Evolutionary conservation across 2,888 invertebrate species (phyloP).

Genomic region (Spilosoma lubricipeda): DNA sequence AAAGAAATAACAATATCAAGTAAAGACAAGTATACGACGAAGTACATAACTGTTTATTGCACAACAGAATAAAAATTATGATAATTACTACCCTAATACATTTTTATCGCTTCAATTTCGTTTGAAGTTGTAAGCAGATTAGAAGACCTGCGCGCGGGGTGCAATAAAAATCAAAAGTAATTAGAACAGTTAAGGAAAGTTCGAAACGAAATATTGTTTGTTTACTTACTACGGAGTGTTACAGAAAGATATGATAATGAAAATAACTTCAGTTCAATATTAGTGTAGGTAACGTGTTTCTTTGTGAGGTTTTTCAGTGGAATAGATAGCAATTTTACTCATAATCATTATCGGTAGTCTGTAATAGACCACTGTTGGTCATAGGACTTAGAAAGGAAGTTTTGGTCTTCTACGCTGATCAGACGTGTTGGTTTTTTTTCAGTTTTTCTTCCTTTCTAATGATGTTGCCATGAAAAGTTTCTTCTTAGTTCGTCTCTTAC

Average conservation of each 20-base stretch:
- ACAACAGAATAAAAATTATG: constrained; percentile 5
- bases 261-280: no score
- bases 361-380: no score
- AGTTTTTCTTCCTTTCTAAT: no score
- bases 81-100: constrained; percentile 21
- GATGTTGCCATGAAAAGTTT: no score
- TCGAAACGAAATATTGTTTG: neutral
- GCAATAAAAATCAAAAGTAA: constrained; percentile 49
- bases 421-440: no score
- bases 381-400: no score
- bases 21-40: neutral
- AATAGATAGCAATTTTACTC: no score
- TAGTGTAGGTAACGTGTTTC: no score
- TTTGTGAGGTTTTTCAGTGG: no score
- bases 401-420: no score
- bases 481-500: no score
- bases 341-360: no score
- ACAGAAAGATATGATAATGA: neutral
- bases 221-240: neutral
- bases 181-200: constrained; percentile 36
- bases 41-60: neutral
- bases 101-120: constrained; percentile 14
- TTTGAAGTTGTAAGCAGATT: constrained; percentile 25
- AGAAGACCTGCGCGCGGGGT: constrained; percentile 24
- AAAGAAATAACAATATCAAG: neutral